Percentiles rank a stretch among this genome's conserved stretches.
phyloP scores from a whole-genome alignment of 1,140 invertebrate genomes.

The Choristoneura fumiferana region DNA sequence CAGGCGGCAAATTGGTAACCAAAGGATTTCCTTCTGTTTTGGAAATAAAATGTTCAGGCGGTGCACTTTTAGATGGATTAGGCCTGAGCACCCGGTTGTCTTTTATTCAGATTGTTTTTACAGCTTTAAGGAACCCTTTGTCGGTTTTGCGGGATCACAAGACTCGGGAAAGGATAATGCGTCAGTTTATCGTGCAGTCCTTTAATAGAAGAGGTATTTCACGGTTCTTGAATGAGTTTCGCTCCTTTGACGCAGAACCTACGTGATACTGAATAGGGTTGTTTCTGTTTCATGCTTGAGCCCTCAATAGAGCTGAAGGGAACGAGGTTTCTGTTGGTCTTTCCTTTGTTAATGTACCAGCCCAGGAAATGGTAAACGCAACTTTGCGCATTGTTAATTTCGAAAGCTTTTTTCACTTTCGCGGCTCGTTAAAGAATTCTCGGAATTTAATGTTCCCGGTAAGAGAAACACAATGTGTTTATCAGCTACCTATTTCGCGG shows the following conservation, averaged over 20 bases:
- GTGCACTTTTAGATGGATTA: slow-evolving; percentile 68
- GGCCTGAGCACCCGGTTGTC: slow-evolving; percentile 41
- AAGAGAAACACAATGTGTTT: slow-evolving; percentile 12
- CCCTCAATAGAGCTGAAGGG: slow-evolving; percentile 46
- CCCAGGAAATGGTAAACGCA: slow-evolving; percentile 16
- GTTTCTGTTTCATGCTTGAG: slow-evolving; percentile 67
- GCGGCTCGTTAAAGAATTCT: neutral
- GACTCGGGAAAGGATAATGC: slow-evolving; percentile 45
- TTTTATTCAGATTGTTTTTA: slow-evolving; percentile 71
- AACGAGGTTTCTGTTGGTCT: slow-evolving; percentile 36
- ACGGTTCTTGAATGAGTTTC: slow-evolving; percentile 60
- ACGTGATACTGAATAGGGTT: slow-evolving; percentile 62
- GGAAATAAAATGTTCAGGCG: slow-evolving; percentile 62
- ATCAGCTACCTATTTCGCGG: slow-evolving; percentile 27
- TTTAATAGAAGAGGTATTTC: slow-evolving; percentile 48
- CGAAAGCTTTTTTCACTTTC: neutral
- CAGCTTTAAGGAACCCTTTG: slow-evolving; percentile 69
- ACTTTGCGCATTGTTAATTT: neutral
- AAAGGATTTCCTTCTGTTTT: slow-evolving; percentile 75
- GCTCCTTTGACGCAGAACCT: slow-evolving; percentile 55
- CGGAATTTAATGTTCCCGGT: neutral
- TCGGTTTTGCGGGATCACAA: slow-evolving; percentile 54
- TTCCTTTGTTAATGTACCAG: slow-evolving; percentile 31
- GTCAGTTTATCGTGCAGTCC: slow-evolving; percentile 34
- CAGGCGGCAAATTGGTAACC: slow-evolving; percentile 71